Base-by-base conservation (phyloP, 2,888 invertebrate genomes). In the Diaphora mendica region DNA sequence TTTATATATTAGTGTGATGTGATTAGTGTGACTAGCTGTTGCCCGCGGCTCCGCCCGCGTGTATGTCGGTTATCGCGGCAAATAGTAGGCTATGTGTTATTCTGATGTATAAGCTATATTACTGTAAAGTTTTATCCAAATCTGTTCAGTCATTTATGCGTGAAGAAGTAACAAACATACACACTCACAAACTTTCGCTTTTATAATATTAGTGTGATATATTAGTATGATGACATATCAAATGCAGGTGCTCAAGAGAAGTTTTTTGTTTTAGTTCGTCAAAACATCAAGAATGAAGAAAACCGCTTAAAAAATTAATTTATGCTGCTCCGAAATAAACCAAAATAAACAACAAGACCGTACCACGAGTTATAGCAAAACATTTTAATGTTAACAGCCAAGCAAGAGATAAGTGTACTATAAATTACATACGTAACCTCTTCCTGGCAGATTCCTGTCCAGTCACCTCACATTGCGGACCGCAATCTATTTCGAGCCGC, bases 371-470 rank as follows among this genome's bases (percentile, higher is more conserved):
- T 64, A 44, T 39, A 62, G n/a, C 33, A 64, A 48, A 62, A 64
- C 30, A 26, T n/a, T 70, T 64, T 48, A 23, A 70, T 64, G 62
- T 64, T 30, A n/a, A 67, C 66, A 17, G 48, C 35, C 8, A 65
- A 51, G 65, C 30, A 66, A 51, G 11, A 44, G 26, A 62, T 62
- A 35, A 42, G 62, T 48, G n/a, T 48, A 64, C n/a, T 20, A 66
- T 72, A 75, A 75, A 72, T 72, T 70, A 72, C 64, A 65, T 44
- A 48, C 75, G 73, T 62, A 26, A 66, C 66, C 73, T 72, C 68
- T 64, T 59, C 75, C 62, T 62, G 73, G 55, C 64, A 66, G 48
- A 76, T 78, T 62, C 79, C 77, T 72, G 82, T 77, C 74, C 65
- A 66, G 68, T 71, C 30, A 48, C 51, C 59, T 20, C 64, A 30